phyloP scores from a whole-genome alignment of 2,113 vertebrate species.

The Rostratula benghalensis region DNA sequence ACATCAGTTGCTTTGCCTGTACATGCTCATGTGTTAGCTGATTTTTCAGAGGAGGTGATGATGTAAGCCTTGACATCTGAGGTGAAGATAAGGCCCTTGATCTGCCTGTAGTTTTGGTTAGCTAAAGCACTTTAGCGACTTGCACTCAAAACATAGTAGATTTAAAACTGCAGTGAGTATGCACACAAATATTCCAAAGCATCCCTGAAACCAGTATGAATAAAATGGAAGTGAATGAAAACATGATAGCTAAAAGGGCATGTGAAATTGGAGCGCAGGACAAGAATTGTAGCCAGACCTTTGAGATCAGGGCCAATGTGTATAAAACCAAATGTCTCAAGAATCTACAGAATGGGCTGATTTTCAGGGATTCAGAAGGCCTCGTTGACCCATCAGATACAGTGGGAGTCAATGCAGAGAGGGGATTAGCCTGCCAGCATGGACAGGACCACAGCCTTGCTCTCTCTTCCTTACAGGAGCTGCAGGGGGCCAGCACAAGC shows the following conservation, averaged over 20 bases:
- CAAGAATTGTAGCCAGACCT: not conserved
- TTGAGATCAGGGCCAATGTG: not conserved
- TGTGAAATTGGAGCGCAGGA: not conserved
- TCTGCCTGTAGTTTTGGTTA: constrained; percentile 2
- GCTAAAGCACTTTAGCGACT: not conserved
- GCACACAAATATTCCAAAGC: not conserved
- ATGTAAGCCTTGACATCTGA: constrained; percentile 5
- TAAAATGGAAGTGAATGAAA: not conserved
- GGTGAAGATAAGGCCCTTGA: not conserved
- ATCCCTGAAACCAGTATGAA: not conserved
- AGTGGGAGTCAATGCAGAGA: not conserved
- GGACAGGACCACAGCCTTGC: not conserved
- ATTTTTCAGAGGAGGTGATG: not conserved
- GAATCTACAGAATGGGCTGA: not conserved
- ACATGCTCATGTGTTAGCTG: not conserved
- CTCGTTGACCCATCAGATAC: not conserved
- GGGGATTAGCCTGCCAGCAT: not conserved
- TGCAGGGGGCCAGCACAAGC: not conserved
- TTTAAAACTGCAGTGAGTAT: not conserved
- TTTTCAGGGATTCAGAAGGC: not conserved
- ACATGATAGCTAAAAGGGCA: not conserved
- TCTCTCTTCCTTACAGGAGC: not conserved
- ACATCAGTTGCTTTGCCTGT: constrained; percentile 1
- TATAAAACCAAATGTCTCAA: not conserved
- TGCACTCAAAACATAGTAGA: not conserved